Percentiles rank a stretch among this genome's conserved stretches.
Conservation (phyloP, 92 coral and sea anemone species). For the Siderastrea siderea region DNA sequence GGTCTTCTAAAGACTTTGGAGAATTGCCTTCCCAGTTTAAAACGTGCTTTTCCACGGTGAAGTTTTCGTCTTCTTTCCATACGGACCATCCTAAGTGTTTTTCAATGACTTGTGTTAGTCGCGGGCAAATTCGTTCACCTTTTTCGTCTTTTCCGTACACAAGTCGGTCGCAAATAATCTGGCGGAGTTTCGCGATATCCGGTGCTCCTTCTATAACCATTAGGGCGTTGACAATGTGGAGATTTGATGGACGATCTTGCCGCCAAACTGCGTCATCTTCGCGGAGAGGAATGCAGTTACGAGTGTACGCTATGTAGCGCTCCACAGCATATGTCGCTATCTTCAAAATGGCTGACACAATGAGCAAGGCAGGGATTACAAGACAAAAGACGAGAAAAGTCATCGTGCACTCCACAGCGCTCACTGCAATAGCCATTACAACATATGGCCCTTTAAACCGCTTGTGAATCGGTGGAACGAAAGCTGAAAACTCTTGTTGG, state of each 20-base stretch:
- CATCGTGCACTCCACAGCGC: slow-evolving; percentile 34
- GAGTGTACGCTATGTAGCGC: slow-evolving; percentile 62
- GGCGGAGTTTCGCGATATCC: slow-evolving; percentile 78
- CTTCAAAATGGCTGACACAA: slow-evolving; percentile 62
- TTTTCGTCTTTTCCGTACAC: slow-evolving; percentile 82
- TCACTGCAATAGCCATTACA: slow-evolving; percentile 30
- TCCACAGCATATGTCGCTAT: slow-evolving; percentile 59
- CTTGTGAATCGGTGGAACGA: slow-evolving; percentile 23
- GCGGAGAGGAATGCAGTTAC: slow-evolving; percentile 78
- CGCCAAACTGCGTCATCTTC: slow-evolving; percentile 99
- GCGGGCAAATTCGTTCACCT: slow-evolving; percentile 85
- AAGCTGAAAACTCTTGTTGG: neutral
- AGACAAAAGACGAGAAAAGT: slow-evolving; percentile 61
- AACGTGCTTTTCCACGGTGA: slow-evolving; percentile 85
- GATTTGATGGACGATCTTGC: slow-evolving; percentile 93
- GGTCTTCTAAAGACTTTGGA: slow-evolving; percentile 76
- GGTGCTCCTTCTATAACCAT: slow-evolving; percentile 91
- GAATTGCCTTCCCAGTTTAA: slow-evolving; percentile 77
- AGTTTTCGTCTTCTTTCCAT: slow-evolving; percentile 91
- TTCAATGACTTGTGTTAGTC: slow-evolving; percentile 84
- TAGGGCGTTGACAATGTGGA: slow-evolving; percentile 91
- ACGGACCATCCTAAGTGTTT: slow-evolving; percentile 82
- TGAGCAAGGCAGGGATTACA: slow-evolving; percentile 71
- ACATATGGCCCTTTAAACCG: slow-evolving; percentile 21
- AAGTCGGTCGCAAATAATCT: slow-evolving; percentile 82